phyloP scores from a whole-genome alignment of 1,140 invertebrate genomes.

The Chionoecetes opilio region DNA sequence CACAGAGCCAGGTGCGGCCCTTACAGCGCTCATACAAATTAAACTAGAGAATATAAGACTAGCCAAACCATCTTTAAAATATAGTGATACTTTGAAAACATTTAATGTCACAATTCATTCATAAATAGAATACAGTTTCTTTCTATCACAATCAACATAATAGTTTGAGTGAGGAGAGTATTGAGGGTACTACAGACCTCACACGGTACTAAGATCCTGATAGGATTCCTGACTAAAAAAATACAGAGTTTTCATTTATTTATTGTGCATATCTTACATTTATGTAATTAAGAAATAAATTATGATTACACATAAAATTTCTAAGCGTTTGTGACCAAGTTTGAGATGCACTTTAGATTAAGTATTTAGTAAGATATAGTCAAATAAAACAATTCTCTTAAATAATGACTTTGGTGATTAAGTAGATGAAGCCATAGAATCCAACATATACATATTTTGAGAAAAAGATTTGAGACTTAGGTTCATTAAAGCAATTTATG shows the following conservation, averaged over 20 bases:
- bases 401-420: conserved; percentile 79
- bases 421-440: conserved; percentile 75
- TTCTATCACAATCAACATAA: background rate
- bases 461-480: conserved; percentile 77
- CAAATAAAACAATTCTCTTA: conserved; percentile 75
- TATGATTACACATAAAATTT: conserved; percentile 78
- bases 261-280: conserved; percentile 78
- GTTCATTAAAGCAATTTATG: conserved; percentile 75
- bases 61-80: no score
- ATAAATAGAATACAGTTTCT: background rate
- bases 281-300: conserved; percentile 77
- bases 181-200: background rate
- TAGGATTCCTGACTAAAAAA: conserved; percentile 71
- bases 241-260: conserved; percentile 68
- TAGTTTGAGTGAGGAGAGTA: background rate
- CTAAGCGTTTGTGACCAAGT: conserved; percentile 78
- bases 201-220: background rate
- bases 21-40: no score
- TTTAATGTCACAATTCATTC: background rate
- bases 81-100: background rate
- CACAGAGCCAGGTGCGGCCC: background rate
- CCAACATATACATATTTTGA: conserved; percentile 76
- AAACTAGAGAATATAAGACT: background rate
- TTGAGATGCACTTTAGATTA: conserved; percentile 73
- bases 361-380: conserved; percentile 72